Conservation (phyloP, 1,140 invertebrate genomes). For the Maniola jurtina region DNA sequence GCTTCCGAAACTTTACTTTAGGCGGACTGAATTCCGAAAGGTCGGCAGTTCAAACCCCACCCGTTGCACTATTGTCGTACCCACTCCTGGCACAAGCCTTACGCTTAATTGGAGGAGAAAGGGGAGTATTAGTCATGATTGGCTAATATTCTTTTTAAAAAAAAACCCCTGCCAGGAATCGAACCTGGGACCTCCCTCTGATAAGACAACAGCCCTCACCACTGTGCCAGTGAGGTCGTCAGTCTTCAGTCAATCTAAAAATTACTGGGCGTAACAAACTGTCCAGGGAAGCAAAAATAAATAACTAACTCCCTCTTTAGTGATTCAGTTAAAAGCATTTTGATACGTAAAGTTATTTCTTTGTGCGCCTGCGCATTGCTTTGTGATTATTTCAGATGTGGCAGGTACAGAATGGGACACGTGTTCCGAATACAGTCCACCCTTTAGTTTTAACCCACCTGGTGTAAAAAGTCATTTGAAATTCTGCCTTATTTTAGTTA, state of each 20-base stretch:
- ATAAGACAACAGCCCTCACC: no score
- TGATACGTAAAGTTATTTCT: constrained; percentile 33
- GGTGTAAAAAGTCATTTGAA: neutral
- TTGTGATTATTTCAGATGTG: constrained; percentile 41
- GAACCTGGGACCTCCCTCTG: no score
- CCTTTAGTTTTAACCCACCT: neutral
- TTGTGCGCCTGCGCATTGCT: constrained; percentile 30
- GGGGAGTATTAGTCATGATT: no score
- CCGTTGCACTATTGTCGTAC: no score
- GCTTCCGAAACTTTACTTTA: no score
- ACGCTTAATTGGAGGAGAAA: no score
- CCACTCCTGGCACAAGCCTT: no score
- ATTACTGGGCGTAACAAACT: neutral
- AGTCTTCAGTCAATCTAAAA: neutral
- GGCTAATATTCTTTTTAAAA: no score
- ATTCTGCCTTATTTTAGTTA: neutral
- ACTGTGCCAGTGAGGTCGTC: no score
- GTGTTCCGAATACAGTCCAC: constrained; percentile 11
- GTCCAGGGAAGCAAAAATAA: constrained; percentile 2
- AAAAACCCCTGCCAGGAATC: no score
- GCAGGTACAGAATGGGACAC: constrained; percentile 40
- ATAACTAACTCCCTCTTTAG: constrained; percentile 18
- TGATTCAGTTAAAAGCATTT: constrained; percentile 25
- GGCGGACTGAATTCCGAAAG: no score
- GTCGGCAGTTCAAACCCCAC: no score